Conservation (phyloP, 2,888 invertebrate genomes). For the Acanthosoma haemorrhoidale region DNA sequence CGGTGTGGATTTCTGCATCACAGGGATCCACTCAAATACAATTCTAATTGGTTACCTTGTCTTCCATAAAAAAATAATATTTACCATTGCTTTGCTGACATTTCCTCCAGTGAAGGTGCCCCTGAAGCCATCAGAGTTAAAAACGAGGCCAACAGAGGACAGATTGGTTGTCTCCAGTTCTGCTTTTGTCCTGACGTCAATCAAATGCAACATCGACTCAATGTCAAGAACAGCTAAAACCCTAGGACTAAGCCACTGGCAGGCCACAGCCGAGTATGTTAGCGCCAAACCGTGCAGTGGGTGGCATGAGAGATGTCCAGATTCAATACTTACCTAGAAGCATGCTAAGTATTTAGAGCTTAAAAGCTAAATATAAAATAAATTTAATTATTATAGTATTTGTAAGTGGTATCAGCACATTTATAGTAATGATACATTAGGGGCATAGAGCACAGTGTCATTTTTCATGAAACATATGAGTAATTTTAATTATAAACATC, state of each 20-base stretch:
- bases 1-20: too few relatives aligned
- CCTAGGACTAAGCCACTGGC: slow-evolving; percentile 76
- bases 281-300: slow-evolving; percentile 66
- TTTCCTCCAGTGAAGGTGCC: slow-evolving; percentile 94
- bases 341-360: background rate
- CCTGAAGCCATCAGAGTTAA: slow-evolving; percentile 81
- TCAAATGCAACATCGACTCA: slow-evolving; percentile 75
- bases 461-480: background rate
- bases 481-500: slow-evolving; percentile 23
- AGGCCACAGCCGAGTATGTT: slow-evolving; percentile 65
- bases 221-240: slow-evolving; percentile 81
- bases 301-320: slow-evolving; percentile 55
- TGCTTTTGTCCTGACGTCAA: slow-evolving; percentile 83
- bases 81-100: slow-evolving; percentile 70
- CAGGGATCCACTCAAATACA: too few relatives aligned
- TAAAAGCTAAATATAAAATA: background rate
- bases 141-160: slow-evolving; percentile 73
- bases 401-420: too few relatives aligned
- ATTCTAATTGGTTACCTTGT: too few relatives aligned
- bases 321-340: slow-evolving; percentile 52
- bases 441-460: background rate
- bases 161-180: slow-evolving; percentile 79
- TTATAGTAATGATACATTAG: background rate
- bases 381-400: background rate
- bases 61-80: slow-evolving; percentile 30